phyloP scores from a whole-genome alignment of 2,888 invertebrate genomes.

The Oscheius sp. region DNA sequence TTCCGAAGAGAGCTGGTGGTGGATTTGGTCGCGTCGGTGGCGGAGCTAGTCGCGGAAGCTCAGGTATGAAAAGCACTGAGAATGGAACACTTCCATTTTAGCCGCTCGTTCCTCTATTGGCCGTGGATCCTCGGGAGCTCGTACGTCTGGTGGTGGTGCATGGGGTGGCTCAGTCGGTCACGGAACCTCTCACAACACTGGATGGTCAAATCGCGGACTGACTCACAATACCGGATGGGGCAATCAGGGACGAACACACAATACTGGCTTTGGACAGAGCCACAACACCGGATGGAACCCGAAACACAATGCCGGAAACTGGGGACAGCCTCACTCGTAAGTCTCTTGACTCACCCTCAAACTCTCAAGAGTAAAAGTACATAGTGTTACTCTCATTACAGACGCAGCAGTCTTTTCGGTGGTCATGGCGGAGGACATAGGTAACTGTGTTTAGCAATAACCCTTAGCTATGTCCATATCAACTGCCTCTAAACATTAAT shows the following conservation, averaged over 20 bases:
- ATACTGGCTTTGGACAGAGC: neutral
- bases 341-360: slow-evolving; percentile 4
- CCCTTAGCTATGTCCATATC: no score
- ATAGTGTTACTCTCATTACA: neutral
- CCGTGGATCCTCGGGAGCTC: neutral
- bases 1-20: slow-evolving; percentile 14
- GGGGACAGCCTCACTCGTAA: slow-evolving; percentile 24
- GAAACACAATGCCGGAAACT: neutral
- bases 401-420: slow-evolving; percentile 14
- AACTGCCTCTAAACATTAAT: no score
- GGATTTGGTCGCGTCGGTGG: slow-evolving; percentile 8
- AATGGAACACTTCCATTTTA: neutral
- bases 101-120: slow-evolving; percentile 16
- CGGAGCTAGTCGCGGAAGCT: slow-evolving; percentile 9
- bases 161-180: neutral
- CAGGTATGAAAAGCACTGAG: neutral
- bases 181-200: slow-evolving; percentile 5
- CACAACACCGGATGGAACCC: slow-evolving; percentile 14
- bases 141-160: neutral
- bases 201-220: neutral
- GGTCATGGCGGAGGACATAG: neutral
- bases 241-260: neutral
- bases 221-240: neutral
- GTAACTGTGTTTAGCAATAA: neutral
- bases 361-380: neutral